These are phyloP conservation scores for Cacatua alba DNA, from an alignment of 2,113 vertebrate genomes.

Conservation along the genomic window DNA sequence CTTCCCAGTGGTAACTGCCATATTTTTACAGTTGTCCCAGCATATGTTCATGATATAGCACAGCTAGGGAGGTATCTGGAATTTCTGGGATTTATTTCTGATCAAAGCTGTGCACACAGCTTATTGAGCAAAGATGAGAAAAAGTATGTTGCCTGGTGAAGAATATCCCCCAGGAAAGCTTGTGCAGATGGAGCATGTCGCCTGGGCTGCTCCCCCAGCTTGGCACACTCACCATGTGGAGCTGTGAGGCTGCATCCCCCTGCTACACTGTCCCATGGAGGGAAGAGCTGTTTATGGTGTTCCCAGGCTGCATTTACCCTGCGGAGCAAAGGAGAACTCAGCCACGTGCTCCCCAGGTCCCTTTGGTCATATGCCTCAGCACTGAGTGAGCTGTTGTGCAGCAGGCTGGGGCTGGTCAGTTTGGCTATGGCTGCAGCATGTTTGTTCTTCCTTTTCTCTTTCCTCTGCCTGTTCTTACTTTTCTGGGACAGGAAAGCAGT, in stretches of 20 bases:
- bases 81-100: constrained; percentile 54
- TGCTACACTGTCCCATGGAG: fast-evolving
- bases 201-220: background rate
- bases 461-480: background rate
- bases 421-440: background rate
- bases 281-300: background rate
- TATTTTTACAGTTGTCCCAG: constrained; percentile 8
- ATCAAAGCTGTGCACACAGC: background rate
- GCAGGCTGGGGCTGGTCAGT: background rate
- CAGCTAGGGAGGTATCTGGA: constrained; percentile 6
- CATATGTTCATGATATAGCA: background rate
- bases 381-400: background rate
- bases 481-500: background rate
- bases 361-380: fast-evolving
- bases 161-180: background rate
- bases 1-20: background rate
- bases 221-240: fast-evolving
- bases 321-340: fast-evolving
- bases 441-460: background rate
- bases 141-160: background rate
- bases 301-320: background rate
- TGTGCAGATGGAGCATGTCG: fast-evolving
- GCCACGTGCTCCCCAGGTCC: fast-evolving
- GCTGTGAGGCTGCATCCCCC: background rate
- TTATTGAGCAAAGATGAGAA: background rate